Base-by-base conservation (phyloP, 2,797 vertebrate species). In the Amniataba percoides region DNA sequence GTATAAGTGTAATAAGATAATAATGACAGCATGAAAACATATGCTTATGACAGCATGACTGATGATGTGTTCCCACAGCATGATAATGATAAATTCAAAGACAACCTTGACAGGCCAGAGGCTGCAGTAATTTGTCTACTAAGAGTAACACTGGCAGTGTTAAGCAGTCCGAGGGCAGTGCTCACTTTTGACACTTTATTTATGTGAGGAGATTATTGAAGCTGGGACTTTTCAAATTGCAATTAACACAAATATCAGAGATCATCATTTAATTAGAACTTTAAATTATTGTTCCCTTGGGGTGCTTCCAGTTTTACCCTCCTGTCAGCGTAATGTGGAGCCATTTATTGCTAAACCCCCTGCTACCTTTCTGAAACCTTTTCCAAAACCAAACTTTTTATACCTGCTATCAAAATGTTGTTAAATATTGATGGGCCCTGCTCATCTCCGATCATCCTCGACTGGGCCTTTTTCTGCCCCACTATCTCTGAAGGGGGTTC, bases 251-350 rank as follows among this genome's bases (percentile, higher is more conserved):
- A 77, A 77, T 74, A 79, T 79, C 64, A 68, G 23, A 58, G 46
- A 81, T 78, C 64, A 76, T 78, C 34, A 53, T 84, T 82, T 71
- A 83, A 78, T 84, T 80, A 57, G 25, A 83, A 57, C 53, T 65
- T 84, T 36, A 82, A 78, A 77, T 74, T 49, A 40, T 36, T 0
- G 10, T 63, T 57, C 72, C 83, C 66, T 56, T 27, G 81, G 60
- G 78, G 21, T 4, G 11, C 64, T 71, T 78, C 42, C 36, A 53
- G 23, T 57, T 36, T 59, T 14, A 42, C 43, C 55, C 40, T 62
- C 21, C n/a, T 60, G 63, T 58, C 39, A 65, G 84, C 27, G 25
- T 57, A 51, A 77, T 69, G 5, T 67, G n/a, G 10, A 72, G 46
- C 43, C 39, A 57, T 76, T 76, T 74, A 80, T 58, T 18, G 21